Conservation (phyloP, 2,888 invertebrate species). For the Rhagonycha fulva region DNA sequence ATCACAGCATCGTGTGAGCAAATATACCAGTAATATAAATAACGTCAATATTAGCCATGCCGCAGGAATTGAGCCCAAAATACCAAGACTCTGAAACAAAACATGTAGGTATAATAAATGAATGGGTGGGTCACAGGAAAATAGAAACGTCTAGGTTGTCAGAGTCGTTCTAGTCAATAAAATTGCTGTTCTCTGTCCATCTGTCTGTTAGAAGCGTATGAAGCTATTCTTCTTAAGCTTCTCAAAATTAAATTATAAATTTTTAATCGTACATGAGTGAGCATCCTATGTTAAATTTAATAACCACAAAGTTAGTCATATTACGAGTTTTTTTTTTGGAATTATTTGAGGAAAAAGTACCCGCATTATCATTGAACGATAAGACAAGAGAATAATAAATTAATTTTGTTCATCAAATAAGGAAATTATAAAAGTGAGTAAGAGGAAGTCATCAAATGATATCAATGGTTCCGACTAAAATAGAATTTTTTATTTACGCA, state of each 20-base stretch:
- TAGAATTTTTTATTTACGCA: not conserved
- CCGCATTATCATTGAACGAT: not conserved
- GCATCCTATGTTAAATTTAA: not conserved
- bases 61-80: slow-evolving; percentile 92
- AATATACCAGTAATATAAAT: slow-evolving; percentile 85
- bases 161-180: too few species aligned
- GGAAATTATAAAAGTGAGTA: not conserved
- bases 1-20: slow-evolving; percentile 95
- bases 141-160: too few species aligned
- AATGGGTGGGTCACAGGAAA: too few species aligned
- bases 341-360: not conserved
- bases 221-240: too few species aligned
- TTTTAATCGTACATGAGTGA: not conserved
- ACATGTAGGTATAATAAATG: not conserved
- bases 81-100: slow-evolving; percentile 81
- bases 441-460: not conserved
- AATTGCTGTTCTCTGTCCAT: too few species aligned
- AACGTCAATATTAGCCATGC: slow-evolving; percentile 90
- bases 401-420: not conserved
- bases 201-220: too few species aligned
- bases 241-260: too few species aligned
- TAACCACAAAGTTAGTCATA: not conserved
- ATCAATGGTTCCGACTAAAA: not conserved
- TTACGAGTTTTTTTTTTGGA: not conserved
- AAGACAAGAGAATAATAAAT: not conserved